Conservation (phyloP, 2,113 vertebrate genomes). For the Hucho hucho region DNA sequence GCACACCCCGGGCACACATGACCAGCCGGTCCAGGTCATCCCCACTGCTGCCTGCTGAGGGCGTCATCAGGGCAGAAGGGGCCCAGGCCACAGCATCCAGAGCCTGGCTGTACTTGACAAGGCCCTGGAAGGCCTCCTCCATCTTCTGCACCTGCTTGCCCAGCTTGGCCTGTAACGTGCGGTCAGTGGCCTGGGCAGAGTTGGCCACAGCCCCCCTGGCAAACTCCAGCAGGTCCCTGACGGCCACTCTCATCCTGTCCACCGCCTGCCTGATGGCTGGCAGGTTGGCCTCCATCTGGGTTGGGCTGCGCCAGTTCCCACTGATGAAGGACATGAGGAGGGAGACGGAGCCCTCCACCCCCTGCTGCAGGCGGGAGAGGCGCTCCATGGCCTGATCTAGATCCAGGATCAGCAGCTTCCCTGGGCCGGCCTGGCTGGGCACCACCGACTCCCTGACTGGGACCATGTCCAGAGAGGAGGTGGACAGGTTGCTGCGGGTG, state of each 20-base stretch:
- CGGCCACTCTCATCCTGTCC: slow-evolving; percentile 74
- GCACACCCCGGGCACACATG: slow-evolving; percentile 88
- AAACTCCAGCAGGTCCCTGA: slow-evolving; percentile 92
- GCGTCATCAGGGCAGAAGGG: slow-evolving; percentile 58
- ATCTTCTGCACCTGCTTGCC: slow-evolving; percentile 93
- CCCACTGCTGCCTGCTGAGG: slow-evolving; percentile 67
- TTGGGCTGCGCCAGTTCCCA: slow-evolving; percentile 81
- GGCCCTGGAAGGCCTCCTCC: slow-evolving; percentile 92
- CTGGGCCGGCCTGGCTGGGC: slow-evolving; percentile 13
- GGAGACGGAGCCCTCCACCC: slow-evolving; percentile 80
- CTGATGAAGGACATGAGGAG: slow-evolving; percentile 90
- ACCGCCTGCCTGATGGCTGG: slow-evolving; percentile 78
- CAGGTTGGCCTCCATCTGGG: slow-evolving; percentile 82
- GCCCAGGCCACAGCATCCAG: slow-evolving; percentile 85
- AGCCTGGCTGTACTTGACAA: slow-evolving; percentile 82
- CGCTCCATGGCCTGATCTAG: slow-evolving; percentile 92
- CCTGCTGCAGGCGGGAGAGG: slow-evolving; percentile 85
- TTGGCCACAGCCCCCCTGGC: slow-evolving; percentile 85
- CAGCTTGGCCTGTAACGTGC: slow-evolving; percentile 87
- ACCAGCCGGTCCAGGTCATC: slow-evolving; percentile 92
- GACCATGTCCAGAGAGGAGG: slow-evolving; percentile 85
- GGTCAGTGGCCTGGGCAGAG: slow-evolving; percentile 87
- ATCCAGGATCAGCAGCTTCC: slow-evolving; percentile 85
- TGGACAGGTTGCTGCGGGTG: slow-evolving; percentile 89
- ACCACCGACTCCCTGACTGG: slow-evolving; percentile 76